Base-by-base conservation (phyloP, 2,113 vertebrate species). In the Phoenicopterus ruber region DNA sequence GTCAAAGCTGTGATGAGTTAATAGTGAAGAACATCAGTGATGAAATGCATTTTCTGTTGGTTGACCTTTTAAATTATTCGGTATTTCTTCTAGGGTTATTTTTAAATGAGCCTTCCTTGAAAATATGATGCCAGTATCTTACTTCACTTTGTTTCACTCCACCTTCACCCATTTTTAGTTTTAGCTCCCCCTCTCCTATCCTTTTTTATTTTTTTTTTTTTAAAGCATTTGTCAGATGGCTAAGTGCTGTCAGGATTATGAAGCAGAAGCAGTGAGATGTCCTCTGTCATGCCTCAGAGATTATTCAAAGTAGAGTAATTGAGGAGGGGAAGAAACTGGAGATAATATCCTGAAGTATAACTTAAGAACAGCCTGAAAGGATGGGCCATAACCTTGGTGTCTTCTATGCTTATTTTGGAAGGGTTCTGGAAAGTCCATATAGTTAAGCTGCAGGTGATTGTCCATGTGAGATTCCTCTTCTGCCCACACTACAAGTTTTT, bases 1-100 rank as follows among this genome's bases (percentile, higher is more conserved):
- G 74, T 97, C 90, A 82, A 92, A 95, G 36, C 59, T 95, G 29
- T 90, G 92, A 97, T 79, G 89, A 94, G 49, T 91, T 95, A 84
- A 82, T 77, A 90, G 54, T 59, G 87, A 96, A 50, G 54, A 96
- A 69, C 44, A 66, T 66, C 65, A 94, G 65, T 81, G 63, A 85
- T 80, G 38, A 86, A 52, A 73, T 73, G 44, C 31, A 61, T 87
- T 67, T 62, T 89, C 84, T 94, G 76, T 93, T 80, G 52, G 38
- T 71, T 94, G 91, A 66, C 52, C 62, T 90, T 96, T 97, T 84
- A 88, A 93, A 88, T 91, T 71, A 80, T 54, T 86, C 77, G 22
- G 9, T 93, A 89, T 69, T 96, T 88, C 50, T 97, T 91, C 83
- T 80, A 82, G 42, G 88, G 66, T 90, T 82, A 78, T 95, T 95